Base-by-base conservation (phyloP, 2,797 vertebrate species). In the Sebastes dallii region DNA sequence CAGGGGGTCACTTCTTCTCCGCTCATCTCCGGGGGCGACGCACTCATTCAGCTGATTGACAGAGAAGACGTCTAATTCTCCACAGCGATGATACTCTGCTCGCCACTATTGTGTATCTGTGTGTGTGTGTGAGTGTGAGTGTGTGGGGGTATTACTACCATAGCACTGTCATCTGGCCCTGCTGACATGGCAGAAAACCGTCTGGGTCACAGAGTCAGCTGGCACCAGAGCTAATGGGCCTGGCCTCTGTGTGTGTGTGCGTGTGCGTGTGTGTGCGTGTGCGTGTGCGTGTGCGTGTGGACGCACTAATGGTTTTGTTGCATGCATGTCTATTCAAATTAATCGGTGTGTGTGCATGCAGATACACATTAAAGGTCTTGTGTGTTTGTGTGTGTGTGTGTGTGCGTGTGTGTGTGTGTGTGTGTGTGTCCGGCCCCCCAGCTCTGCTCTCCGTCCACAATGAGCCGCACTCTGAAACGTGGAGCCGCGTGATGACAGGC, bases 181-280 rank as follows among this genome's bases (percentile, higher is more conserved):
- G 94, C 95, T 95, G 94, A 96, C 93, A 91, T 75, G 77, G 91
- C 94, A 95, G 91, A 95, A 95, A 91, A 85, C 82, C 39, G 95
- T 96, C 96, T 96, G 95, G 95, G 95, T 96, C 95, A 95, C 94
- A 94, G 94, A 96, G 95, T 95, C 94, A 95, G 91, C 93, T 95
- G 95, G 96, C 96, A 95, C 95, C 96, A 96, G 86, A 79, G 91
- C 90, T 96, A 96, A 96, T 95, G 92, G 92, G 84, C 88, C 86
- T 85, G 89, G 87, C 83, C 88, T 91, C 73, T 90, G 60, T 77
- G 81, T 85, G 72, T 77, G 62, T n/a, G 20, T 52, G 55, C 4
- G 61, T 50, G 20, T n/a, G 55, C 7, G 13, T 16, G 22, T 73
- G 60, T 73, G 29, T 61, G 67, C n/a, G 20, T 52, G 55, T 7